phyloP scores from a whole-genome alignment of 2,113 vertebrate species.

The Dasyurus viverrinus region DNA sequence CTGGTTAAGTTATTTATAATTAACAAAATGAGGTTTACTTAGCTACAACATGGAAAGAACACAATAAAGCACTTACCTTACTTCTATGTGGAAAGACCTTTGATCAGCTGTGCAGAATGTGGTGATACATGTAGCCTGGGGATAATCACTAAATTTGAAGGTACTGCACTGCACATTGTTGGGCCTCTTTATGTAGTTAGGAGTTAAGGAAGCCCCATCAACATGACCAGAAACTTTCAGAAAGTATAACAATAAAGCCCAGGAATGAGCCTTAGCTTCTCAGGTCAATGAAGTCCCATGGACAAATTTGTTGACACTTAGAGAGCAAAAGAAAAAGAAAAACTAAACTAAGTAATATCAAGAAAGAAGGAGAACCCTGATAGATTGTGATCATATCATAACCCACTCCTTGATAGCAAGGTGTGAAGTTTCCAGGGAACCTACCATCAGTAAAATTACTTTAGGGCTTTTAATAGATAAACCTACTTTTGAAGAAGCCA shows the following conservation, averaged over 20 bases:
- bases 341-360: background rate
- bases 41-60: background rate
- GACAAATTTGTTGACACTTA: background rate
- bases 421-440: background rate
- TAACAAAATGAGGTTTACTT: background rate
- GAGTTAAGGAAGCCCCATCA: background rate
- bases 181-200: background rate
- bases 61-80: background rate
- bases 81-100: background rate
- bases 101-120: background rate
- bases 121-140: background rate
- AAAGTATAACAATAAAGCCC: background rate
- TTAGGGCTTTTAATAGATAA: background rate
- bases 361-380: too few relatives aligned
- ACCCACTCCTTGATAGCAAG: background rate
- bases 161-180: background rate
- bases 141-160: background rate
- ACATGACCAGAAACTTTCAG: background rate
- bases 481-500: background rate
- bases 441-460: background rate
- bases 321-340: background rate
- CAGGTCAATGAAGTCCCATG: background rate
- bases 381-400: background rate
- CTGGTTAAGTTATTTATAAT: background rate
- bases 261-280: background rate